Evolutionary conservation across 2,797 vertebrate genomes (phyloP).

Genomic region (Alosa sapidissima): DNA sequence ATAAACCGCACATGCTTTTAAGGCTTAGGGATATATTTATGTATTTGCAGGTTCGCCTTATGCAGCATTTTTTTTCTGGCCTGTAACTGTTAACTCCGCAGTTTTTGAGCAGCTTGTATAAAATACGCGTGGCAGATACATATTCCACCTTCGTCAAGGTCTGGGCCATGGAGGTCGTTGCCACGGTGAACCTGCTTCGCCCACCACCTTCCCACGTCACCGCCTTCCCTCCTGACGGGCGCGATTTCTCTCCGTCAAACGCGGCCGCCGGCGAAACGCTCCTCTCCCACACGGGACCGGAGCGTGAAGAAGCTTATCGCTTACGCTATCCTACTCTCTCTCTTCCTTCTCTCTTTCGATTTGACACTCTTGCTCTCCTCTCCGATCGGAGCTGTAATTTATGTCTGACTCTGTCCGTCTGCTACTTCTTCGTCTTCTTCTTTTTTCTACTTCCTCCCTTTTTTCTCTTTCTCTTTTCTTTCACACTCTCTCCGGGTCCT

Average conservation of each 20-base stretch:
- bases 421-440: background rate
- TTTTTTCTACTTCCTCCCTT: background rate
- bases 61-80: conserved; percentile 55
- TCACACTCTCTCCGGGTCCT: background rate
- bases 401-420: conserved; percentile 17
- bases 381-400: conserved; percentile 1
- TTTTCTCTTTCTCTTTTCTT: background rate
- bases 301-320: background rate
- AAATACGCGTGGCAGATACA: conserved; percentile 53
- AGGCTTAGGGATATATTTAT: conserved; percentile 71
- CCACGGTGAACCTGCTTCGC: conserved; percentile 51
- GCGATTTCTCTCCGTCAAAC: conserved; percentile 69
- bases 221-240: conserved; percentile 64
- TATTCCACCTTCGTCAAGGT: conserved; percentile 56
- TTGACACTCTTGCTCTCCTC: conserved; percentile 16
- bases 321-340: background rate
- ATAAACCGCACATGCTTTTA: conserved; percentile 60
- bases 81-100: conserved; percentile 71
- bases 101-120: conserved; percentile 49
- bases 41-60: conserved; percentile 66
- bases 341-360: background rate
- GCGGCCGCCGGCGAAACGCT: conserved; percentile 65
- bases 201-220: conserved; percentile 51
- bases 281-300: conserved; percentile 69
- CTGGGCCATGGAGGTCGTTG: conserved; percentile 59